Evolutionary conservation across 2,113 vertebrate species (phyloP), one percentile per base, ranked within the genome.

Genomic region (Sakesphorus luctuosus): DNA sequence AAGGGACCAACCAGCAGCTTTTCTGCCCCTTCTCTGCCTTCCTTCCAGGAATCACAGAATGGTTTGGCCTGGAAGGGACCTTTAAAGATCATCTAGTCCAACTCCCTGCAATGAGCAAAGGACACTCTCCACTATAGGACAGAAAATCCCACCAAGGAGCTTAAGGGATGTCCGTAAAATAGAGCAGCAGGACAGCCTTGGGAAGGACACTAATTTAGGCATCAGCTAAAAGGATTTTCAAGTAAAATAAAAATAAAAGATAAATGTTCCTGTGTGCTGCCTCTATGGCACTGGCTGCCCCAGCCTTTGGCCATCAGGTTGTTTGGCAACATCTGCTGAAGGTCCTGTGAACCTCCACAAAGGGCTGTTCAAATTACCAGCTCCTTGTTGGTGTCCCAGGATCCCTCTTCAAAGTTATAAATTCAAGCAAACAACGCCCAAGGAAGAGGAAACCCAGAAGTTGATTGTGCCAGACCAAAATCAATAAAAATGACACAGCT

Each of bases 381-480:
- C 13, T 88, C 46, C 46, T 44, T 58, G 7, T 5, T 69, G 75
- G 11, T 80, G 29, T 43, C 90, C 74, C 63, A 86, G 52, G 24
- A 62, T 92, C 47, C 83, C 38, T 4, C 11, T 6, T 26, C 67
- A 80, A 83, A 97, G 83, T 59, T 86, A 63, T 89, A 96, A 90
- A 84, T 59, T 55, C 80, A 38, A 81, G 75, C 55, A 94, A 94
- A 77, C 35, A 77, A 84, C 0, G 1, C 79, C 92, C 26, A 47
- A 62, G 79, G 74, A 95, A 81, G 61, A 89, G 83, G 92, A 90
- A 94, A 77, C 61, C 1, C 5, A 81, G 86, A 38, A 90, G 55
- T 74, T 93, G 84, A 81, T 92, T 89, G 91, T 92, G 96, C 90
- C 94, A 96, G 93, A 94, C 83, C 93, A 63, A 75, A 90, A 90